Evolutionary conservation across 2,113 vertebrate species (phyloP), one percentile per base, ranked within the genome.

Genomic region (Ochotona curzoniae): DNA sequence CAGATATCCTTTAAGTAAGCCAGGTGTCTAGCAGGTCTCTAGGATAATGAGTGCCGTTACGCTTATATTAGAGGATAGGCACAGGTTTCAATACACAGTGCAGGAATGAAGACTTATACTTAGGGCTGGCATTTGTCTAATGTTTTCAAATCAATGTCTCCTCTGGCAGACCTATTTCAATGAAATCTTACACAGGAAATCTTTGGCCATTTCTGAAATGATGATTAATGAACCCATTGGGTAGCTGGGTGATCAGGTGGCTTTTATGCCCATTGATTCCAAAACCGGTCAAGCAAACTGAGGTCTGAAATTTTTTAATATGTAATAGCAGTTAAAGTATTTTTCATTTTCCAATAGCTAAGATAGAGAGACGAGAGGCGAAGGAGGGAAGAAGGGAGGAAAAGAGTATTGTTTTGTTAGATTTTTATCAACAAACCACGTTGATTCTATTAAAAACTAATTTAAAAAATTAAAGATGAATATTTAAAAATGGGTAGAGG

Each of bases 401-500:
- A 44, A 44, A 44, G 38, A 44, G 38, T 44, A 44, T 44, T 44
- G 6, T 44, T 44, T 44, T 44, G 38, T 44, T 44, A 44, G 38
- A 44, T 44, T 44, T 44, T 44, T 44, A 44, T 44, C 38, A 6
- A 44, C 38, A 44, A 44, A 44, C 38, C 38, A 44, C 38, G 38
- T 44, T 44, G 38, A 44, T 44, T 44, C 6, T 44, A 44, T 44
- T 44, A 44, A 44, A 44, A 44, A 44, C 38, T 44, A 44, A 44
- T 44, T 44, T 44, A 44, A 44, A 44, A 44, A 44, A 44, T 44
- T 44, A 6, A 44, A 44, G 38, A 21, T 57, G 89, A 92, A 71
- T 85, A 88, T 73, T 92, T 83, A 32, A 91, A 91, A 81, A 32
- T 84, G 25, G 11, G 73, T 61, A 57, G 71, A 8, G 7, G 32